Evolutionary conservation across 2,113 vertebrate genomes (phyloP).

Genomic region (Cottus gobio): DNA sequence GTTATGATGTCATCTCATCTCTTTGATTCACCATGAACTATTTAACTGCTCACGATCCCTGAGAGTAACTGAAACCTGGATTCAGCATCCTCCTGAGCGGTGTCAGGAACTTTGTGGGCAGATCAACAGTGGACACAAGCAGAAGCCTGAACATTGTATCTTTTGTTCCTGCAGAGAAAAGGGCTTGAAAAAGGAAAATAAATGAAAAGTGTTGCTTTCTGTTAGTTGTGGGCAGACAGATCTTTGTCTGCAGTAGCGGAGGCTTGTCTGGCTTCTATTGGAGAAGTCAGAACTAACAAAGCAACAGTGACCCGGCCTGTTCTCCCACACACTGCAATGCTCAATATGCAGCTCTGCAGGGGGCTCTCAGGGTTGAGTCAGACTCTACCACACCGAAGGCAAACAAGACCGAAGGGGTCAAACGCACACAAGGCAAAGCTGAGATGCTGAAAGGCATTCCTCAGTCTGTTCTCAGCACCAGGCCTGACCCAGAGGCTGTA

Average conservation of each 20-base stretch:
- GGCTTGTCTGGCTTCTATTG: neutral
- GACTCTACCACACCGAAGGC: neutral
- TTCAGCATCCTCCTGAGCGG: neutral
- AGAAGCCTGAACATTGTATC: too few species aligned
- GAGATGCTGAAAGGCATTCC: conserved; percentile 34
- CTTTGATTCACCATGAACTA: neutral
- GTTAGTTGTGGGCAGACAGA: neutral
- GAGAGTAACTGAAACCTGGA: neutral
- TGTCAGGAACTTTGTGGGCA: neutral
- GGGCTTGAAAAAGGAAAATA: neutral
- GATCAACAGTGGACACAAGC: neutral
- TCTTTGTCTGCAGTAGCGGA: conserved; percentile 13
- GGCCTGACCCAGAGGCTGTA: neutral
- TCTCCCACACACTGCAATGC: neutral
- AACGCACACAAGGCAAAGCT: conserved; percentile 2
- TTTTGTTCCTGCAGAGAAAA: neutral
- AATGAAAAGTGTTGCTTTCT: neutral
- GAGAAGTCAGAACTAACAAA: conserved; percentile 17
- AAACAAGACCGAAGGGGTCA: conserved; percentile 29
- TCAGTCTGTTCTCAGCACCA: neutral
- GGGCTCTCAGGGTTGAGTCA: neutral
- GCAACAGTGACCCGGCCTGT: conserved; percentile 1
- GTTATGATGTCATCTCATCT: neutral
- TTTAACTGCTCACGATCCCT: neutral
- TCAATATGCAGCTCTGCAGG: conserved; percentile 20